Percentiles rank a stretch among this genome's conserved stretches.
phyloP scores from a whole-genome alignment of 2,888 invertebrate genomes.

The Clivina fossor region DNA sequence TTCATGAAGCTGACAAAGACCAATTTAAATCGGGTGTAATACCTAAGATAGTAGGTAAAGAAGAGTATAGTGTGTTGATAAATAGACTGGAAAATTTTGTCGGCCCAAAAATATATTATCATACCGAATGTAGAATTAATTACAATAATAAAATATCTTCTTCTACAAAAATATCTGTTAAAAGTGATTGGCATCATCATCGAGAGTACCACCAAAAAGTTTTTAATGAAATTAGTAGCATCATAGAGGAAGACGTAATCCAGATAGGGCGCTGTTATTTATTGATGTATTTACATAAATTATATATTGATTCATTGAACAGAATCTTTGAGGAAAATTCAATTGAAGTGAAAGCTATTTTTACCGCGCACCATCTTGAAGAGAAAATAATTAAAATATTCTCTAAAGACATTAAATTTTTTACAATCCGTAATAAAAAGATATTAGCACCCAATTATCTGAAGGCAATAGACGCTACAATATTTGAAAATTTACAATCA shows the following conservation, averaged over 20 bases:
- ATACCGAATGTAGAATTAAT: slow-evolving; percentile 37
- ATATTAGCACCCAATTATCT: slow-evolving; percentile 40
- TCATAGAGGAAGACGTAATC: slow-evolving; percentile 41
- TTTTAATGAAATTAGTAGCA: slow-evolving; percentile 41
- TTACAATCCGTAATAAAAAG: slow-evolving; percentile 41
- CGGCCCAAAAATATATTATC: slow-evolving; percentile 38
- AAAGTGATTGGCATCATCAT: slow-evolving; percentile 42
- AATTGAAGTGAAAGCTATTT: slow-evolving; percentile 36
- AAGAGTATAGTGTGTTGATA: slow-evolving; percentile 37
- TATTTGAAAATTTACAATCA: slow-evolving; percentile 39
- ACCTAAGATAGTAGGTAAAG: slow-evolving; percentile 22
- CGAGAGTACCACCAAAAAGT: slow-evolving; percentile 40
- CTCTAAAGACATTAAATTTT: slow-evolving; percentile 39
- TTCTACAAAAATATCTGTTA: slow-evolving; percentile 35
- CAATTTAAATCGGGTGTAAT: slow-evolving; percentile 32
- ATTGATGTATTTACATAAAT: slow-evolving; percentile 40
- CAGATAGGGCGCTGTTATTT: slow-evolving; percentile 42
- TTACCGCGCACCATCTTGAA: slow-evolving; percentile 41
- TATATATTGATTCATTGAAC: slow-evolving; percentile 40
- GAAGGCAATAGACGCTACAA: slow-evolving; percentile 34
- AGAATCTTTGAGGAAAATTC: slow-evolving; percentile 39
- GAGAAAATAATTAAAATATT: slow-evolving; percentile 39
- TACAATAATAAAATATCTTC: slow-evolving; percentile 36
- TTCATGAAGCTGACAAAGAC: slow-evolving; percentile 29
- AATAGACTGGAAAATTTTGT: slow-evolving; percentile 37